Evolutionary conservation across 2,113 vertebrate genomes (phyloP).

Genomic region (Pelodiscus sinensis): DNA sequence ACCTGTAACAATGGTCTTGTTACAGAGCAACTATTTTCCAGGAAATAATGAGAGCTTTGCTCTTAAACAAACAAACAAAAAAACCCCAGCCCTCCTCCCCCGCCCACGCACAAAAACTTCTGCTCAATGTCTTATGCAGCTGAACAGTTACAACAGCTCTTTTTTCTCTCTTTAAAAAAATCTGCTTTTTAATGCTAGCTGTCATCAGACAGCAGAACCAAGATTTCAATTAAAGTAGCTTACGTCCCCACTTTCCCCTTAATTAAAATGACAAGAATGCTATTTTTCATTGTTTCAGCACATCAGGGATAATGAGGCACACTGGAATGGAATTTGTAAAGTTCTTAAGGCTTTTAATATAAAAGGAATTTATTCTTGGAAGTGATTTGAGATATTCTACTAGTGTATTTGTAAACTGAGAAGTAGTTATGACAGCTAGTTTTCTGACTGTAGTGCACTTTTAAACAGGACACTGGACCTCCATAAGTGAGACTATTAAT

Average conservation of each 20-base stretch:
- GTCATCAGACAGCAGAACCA: not conserved
- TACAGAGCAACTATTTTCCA: not conserved
- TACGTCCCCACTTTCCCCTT: not conserved
- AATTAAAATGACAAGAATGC: not conserved
- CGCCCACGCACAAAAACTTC: not conserved
- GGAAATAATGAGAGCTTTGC: not conserved
- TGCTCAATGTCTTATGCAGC: not conserved
- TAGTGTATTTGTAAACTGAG: not conserved
- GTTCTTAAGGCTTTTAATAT: constrained; percentile 13
- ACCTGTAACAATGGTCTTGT: not conserved
- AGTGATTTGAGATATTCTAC: constrained; percentile 45
- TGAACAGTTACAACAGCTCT: not conserved
- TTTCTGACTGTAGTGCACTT: constrained; percentile 38
- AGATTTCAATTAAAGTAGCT: not conserved
- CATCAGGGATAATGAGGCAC: not conserved
- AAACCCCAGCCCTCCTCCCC: no score
- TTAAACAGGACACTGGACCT: constrained; percentile 7
- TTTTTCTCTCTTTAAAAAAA: not conserved
- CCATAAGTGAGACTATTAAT: constrained; percentile 30
- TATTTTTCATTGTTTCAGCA: not conserved
- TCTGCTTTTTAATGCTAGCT: not conserved
- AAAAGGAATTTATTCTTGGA: constrained; percentile 20
- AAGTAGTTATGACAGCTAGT: constrained; percentile 21
- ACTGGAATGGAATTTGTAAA: not conserved
- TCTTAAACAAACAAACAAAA: not conserved